Evolutionary conservation across 2,888 invertebrate species (phyloP), one percentile per base, ranked within the genome.

Genomic region (Cantharis lateralis): DNA sequence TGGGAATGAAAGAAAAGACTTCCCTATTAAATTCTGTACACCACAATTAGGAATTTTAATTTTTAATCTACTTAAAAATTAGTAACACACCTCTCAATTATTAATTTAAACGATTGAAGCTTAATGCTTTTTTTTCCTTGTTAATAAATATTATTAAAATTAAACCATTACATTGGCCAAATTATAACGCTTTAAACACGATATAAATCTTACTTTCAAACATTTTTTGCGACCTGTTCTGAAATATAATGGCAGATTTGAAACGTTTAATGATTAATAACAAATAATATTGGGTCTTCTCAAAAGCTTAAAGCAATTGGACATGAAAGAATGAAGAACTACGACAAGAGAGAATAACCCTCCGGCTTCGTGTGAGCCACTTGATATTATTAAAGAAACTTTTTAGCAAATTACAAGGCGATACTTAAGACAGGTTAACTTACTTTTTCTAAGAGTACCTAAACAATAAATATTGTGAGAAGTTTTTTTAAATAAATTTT

Each of bases 291-390:
- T 32, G 68, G 66, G 48, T 75, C 71, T 69, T 26, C 80, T 78
- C 79, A 79, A 64, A 63, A 68, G 82, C 82, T 82, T 78, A 62
- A 20, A 79, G 82, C 79, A 63, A 77, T 75, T 79, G 74, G 78
- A 79, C 79, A 79, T 79, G 78, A 72, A 72, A 71, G 73, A 78
- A 71, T 78, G 77, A 81, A 77, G 79, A 77, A 79, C 78, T 80
- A 69, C 80, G 78, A 82, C 81, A 83, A 83, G 84, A 84, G 84
- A 84, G 83, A 84, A 84, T 76, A 78, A 74, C 81, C 85, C 84
- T 80, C 79, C 69, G 85, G 84, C 84, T 76, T 68, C 75, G 78
- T 71, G 73, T 83, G 84, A 81, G 76, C 84, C 84, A 85, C 84
- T 85, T 85, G 84, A 78, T 81, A 76, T 81, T 81, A 48, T 48